Conservation (phyloP, 2,888 invertebrate genomes). For the Tenodera sinensis region DNA sequence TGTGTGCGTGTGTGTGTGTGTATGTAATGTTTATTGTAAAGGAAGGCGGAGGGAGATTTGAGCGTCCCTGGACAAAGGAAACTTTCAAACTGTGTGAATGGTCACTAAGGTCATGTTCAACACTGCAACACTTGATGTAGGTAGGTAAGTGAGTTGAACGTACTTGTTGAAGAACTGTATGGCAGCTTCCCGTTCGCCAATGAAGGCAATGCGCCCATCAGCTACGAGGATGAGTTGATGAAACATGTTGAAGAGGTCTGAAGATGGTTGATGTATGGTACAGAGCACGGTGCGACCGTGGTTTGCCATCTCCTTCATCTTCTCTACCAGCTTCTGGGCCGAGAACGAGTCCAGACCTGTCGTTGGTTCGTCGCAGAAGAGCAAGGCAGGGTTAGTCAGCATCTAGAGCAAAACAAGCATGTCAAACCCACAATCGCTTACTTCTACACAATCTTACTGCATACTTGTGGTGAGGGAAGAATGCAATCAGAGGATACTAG, state of each 20-base stretch:
- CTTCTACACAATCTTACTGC: too few species aligned
- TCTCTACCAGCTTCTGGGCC: constrained; percentile 76
- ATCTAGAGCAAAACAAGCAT: constrained; percentile 50
- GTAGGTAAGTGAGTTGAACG: not conserved
- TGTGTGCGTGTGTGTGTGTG: too few species aligned
- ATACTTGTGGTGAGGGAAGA: too few species aligned
- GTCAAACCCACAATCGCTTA: not conserved
- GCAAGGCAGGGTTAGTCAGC: constrained; percentile 82
- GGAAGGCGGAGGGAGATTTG: too few species aligned
- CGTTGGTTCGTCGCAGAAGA: constrained; percentile 96
- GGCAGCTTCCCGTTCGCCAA: constrained; percentile 67
- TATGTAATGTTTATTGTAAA: too few species aligned
- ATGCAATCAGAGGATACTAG: too few species aligned
- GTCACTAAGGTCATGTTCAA: too few species aligned
- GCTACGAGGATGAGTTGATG: constrained; percentile 71
- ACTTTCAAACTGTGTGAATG: too few species aligned
- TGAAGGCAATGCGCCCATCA: constrained; percentile 82
- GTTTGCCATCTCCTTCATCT: constrained; percentile 65
- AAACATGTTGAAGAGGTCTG: constrained; percentile 80
- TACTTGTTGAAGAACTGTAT: constrained; percentile 68
- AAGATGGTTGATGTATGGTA: constrained; percentile 93
- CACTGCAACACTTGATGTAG: too few species aligned
- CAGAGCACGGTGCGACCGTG: constrained; percentile 84
- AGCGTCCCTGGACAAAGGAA: too few species aligned
- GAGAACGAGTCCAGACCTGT: constrained; percentile 91